Conservation (phyloP, 2,797 vertebrate species). For the Dendrocincla tyrannina region DNA sequence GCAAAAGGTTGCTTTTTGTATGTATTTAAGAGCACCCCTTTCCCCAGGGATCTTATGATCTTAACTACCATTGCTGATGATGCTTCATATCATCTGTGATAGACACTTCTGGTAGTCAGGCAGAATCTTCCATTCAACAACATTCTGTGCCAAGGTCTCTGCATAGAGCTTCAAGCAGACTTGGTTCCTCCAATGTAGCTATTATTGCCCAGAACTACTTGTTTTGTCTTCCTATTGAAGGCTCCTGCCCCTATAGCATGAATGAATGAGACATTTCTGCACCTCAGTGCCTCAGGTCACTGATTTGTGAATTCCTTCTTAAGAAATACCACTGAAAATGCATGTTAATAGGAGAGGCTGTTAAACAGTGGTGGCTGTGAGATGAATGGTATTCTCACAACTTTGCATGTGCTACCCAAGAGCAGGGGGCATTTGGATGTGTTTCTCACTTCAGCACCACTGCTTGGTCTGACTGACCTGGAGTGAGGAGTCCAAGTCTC, state of each 20-base stretch:
- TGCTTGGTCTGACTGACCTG: not conserved
- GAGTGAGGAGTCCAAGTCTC: not conserved
- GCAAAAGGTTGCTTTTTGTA: not conserved
- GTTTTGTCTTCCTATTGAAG: fast-evolving
- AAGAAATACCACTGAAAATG: not conserved
- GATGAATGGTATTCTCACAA: not conserved
- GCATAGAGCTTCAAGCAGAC: not conserved
- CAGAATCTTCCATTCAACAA: not conserved
- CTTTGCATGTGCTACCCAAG: not conserved
- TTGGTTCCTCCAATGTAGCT: fast-evolving
- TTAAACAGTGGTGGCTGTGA: not conserved
- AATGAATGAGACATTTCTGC: not conserved
- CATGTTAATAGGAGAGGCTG: not conserved
- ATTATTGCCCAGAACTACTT: not conserved
- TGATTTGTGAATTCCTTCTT: not conserved
- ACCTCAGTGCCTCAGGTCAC: not conserved
- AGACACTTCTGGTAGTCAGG: not conserved
- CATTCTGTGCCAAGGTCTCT: fast-evolving
- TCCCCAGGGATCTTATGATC: not conserved
- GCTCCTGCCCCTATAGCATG: not conserved
- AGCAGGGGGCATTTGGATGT: not conserved
- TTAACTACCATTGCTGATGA: not conserved
- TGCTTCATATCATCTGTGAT: not conserved
- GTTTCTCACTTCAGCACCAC: not conserved
- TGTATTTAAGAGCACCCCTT: not conserved